Evolutionary conservation across 2,888 invertebrate genomes (phyloP).

Genomic region (Eilema caniola): DNA sequence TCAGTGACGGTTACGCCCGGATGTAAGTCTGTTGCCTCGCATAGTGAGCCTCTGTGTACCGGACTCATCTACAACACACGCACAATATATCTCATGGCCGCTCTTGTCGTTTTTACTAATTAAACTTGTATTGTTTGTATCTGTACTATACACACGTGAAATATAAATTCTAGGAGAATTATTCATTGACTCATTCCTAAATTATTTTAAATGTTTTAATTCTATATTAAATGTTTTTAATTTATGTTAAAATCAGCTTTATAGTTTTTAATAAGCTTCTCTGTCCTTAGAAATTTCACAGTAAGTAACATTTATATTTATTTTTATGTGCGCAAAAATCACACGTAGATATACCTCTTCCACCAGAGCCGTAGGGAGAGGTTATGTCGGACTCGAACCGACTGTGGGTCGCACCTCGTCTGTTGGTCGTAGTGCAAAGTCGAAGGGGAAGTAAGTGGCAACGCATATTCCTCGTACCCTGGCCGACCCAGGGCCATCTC

Average conservation of each 20-base stretch:
- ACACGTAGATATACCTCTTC: too few relatives aligned
- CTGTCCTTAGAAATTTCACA: not conserved
- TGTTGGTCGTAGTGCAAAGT: too few relatives aligned
- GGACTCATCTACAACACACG: conserved; percentile 77
- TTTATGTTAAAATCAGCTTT: not conserved
- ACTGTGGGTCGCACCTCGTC: too few relatives aligned
- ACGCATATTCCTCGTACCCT: too few relatives aligned
- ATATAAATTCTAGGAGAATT: not conserved
- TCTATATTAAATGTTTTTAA: not conserved
- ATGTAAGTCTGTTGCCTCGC: conserved; percentile 70
- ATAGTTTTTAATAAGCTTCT: not conserved
- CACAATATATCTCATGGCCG: conserved; percentile 21
- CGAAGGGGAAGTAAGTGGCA: too few relatives aligned
- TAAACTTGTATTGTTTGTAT: not conserved
- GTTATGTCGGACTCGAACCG: too few relatives aligned
- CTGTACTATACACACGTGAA: not conserved
- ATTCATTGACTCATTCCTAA: conserved; percentile 1
- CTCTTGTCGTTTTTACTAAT: conserved; percentile 16
- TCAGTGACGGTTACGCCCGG: conserved; percentile 79
- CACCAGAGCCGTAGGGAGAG: too few relatives aligned
- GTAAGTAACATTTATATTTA: too few relatives aligned
- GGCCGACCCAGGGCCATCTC: too few relatives aligned
- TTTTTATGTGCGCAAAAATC: too few relatives aligned
- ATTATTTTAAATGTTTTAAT: not conserved
- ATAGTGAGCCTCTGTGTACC: conserved; percentile 68